phyloP scores from a whole-genome alignment of 2,113 vertebrate genomes.

The Rostratula benghalensis region DNA sequence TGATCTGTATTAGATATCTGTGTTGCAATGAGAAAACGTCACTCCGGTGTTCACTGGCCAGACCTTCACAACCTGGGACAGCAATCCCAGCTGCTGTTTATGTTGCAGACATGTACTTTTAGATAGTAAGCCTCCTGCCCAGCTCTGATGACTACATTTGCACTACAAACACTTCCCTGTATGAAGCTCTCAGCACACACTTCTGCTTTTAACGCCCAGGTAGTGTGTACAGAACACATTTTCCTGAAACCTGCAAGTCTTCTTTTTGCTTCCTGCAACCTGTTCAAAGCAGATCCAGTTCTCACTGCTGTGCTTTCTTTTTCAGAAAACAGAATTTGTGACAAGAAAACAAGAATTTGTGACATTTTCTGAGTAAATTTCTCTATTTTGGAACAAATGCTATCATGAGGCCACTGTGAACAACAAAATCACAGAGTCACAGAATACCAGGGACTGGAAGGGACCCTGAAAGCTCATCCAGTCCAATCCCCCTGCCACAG shows the following conservation, averaged over 20 bases:
- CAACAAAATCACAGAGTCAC: too few relatives aligned
- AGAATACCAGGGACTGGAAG: too few relatives aligned
- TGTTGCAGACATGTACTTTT: not conserved
- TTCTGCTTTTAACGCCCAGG: not conserved
- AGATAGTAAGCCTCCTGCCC: not conserved
- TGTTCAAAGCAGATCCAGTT: not conserved
- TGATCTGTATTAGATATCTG: not conserved
- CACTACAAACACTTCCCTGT: not conserved
- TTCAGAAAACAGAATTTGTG: not conserved
- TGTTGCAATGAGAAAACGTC: not conserved
- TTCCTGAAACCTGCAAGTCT: not conserved
- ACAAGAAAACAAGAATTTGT: not conserved
- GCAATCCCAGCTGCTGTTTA: not conserved
- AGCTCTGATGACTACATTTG: not conserved
- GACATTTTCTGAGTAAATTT: not conserved
- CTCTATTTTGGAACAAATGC: not conserved
- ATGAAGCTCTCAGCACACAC: rapidly evolving
- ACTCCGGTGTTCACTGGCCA: not conserved
- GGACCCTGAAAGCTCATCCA: too few relatives aligned
- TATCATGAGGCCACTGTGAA: not conserved
- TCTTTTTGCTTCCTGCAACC: not conserved
- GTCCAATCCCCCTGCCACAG: too few relatives aligned
- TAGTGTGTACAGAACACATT: not conserved
- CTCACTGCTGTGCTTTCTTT: not conserved
- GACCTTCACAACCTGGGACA: not conserved